These are phyloP conservation scores for Carcharodon carcharias DNA, from an alignment of 2,797 vertebrate genomes.

Conservation along the genomic window DNA sequence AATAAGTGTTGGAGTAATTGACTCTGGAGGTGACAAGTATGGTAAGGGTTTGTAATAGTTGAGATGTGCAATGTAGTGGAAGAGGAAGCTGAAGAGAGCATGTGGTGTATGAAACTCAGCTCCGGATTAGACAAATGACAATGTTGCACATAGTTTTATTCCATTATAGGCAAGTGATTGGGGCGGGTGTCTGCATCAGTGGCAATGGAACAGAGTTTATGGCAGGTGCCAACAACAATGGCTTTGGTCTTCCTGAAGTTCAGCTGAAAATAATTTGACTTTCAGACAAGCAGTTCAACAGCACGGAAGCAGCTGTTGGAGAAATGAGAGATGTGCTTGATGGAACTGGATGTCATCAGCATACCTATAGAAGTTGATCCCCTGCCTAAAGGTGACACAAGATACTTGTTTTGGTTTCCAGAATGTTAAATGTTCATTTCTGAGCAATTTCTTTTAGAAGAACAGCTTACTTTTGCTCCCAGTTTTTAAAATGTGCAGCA, in stretches of 20 bases:
- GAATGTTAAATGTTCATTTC: no score
- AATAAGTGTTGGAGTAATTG: background rate
- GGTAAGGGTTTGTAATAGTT: background rate
- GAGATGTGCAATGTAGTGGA: background rate
- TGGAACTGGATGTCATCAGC: background rate
- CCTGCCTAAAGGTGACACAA: background rate
- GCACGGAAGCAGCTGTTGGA: background rate
- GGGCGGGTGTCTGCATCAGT: background rate
- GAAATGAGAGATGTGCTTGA: background rate
- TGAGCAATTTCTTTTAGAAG: background rate
- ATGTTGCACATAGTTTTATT: background rate
- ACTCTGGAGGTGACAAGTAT: background rate
- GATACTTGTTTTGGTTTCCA: background rate
- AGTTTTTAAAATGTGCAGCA: background rate
- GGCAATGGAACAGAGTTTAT: background rate
- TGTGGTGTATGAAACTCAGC: background rate
- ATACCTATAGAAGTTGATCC: background rate
- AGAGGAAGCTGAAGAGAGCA: background rate
- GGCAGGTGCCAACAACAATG: background rate
- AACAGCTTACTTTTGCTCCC: background rate
- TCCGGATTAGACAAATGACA: background rate
- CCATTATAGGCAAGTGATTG: background rate
- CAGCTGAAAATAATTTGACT: slow-evolving; percentile 5
- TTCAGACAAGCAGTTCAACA: background rate
- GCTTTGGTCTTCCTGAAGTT: background rate